Evolutionary conservation across 30 jellyfish, hydroid and myxozoan genomes (phyloP).

Genomic region (Turritopsis rubra): DNA sequence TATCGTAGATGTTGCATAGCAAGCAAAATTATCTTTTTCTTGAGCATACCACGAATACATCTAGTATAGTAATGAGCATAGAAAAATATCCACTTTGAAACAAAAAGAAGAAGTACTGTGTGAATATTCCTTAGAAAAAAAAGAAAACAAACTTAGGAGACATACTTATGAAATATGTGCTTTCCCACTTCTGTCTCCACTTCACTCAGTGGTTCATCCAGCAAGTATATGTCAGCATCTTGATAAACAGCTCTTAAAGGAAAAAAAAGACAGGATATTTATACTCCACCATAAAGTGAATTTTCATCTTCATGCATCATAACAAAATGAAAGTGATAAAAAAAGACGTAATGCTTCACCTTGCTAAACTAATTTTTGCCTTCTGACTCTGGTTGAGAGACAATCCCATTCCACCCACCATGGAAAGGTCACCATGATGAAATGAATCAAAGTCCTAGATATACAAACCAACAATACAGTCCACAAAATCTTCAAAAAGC

Average conservation of each 20-base stretch:
- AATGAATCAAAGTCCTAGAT: conserved; percentile 29
- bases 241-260: conserved; percentile 54
- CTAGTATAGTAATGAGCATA: conserved; percentile 26
- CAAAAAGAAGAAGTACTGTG: not conserved
- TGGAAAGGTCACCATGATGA: not conserved
- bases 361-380: conserved; percentile 9
- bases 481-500: too few species aligned
- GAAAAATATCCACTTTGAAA: not conserved
- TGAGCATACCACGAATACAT: conserved; percentile 56
- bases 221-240: conserved; percentile 57
- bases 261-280: not conserved
- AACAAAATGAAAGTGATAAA: not conserved
- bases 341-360: conserved; percentile 23
- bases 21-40: conserved; percentile 37
- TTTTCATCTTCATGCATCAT: not conserved
- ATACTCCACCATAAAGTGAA: not conserved
- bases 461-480: not conserved
- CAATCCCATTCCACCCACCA: conserved; percentile 5
- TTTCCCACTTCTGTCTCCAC: conserved; percentile 84
- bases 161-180: conserved; percentile 53
- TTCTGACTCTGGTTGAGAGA: not conserved
- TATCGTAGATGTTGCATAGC: conserved; percentile 63
- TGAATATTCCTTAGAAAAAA: not conserved
- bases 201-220: conserved; percentile 83
- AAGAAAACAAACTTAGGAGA: not conserved